Evolutionary conservation across 2,888 invertebrate genomes (phyloP).

Genomic region (Ophion obscuratus): DNA sequence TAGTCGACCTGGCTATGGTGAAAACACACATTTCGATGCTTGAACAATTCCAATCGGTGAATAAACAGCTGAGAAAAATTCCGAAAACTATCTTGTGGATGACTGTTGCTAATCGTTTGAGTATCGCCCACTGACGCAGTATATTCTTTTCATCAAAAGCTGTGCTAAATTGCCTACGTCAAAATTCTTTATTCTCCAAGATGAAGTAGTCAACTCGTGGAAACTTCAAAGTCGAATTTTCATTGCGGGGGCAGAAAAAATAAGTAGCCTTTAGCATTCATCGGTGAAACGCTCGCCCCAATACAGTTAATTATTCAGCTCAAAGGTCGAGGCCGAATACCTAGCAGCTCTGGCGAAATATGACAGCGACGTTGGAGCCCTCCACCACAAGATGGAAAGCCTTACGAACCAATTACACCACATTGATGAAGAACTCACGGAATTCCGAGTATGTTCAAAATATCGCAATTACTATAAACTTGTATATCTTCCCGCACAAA

Average conservation of each 20-base stretch:
- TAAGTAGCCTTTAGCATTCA: neutral
- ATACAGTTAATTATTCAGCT: conserved; percentile 65
- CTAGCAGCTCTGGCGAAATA: conserved; percentile 71
- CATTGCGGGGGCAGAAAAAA: neutral
- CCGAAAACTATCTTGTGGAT: neutral
- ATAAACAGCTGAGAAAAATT: neutral
- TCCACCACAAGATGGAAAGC: conserved; percentile 69
- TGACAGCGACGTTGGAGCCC: conserved; percentile 73
- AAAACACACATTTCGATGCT: too few relatives aligned
- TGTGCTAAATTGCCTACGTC: neutral
- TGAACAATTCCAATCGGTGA: neutral
- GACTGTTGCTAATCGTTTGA: neutral
- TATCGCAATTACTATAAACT: neutral
- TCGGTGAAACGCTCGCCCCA: neutral
- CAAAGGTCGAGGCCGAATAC: conserved; percentile 66
- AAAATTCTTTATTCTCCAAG: neutral
- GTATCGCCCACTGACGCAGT: neutral
- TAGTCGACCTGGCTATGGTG: too few relatives aligned
- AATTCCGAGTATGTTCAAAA: conserved; percentile 69
- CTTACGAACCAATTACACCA: conserved; percentile 67
- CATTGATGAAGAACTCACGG: conserved; percentile 65
- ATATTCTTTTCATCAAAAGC: neutral
- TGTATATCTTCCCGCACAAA: neutral
- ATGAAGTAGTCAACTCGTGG: neutral
- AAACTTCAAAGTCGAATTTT: neutral